Base-by-base conservation (phyloP, 2,113 vertebrate genomes). In the Brachionichthys hirsutus region DNA sequence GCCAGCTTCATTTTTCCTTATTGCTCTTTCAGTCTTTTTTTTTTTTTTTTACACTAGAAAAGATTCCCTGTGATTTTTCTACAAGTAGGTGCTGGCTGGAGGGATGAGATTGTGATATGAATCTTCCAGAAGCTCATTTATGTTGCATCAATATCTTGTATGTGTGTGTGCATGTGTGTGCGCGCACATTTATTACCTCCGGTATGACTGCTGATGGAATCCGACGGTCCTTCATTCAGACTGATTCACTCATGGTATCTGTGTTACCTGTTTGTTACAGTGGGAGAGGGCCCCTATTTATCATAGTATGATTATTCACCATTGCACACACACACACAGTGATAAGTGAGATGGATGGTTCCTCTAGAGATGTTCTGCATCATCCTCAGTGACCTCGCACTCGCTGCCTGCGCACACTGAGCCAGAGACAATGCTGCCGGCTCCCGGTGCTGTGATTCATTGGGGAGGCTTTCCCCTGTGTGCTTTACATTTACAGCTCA, bases 321-420 rank as follows among this genome's bases (percentile, higher is more conserved):
- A 52, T 77, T 81, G 72, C 83, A 84, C 80, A 63, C n/a, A n/a
- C n/a, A n/a, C n/a, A n/a, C 78, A 40, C 67, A 71, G 71, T 82
- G 86, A 90, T 89, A 86, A 89, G 83, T 86, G 85, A 89, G 88
- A 90, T 81, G 80, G 79, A 88, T 89, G 80, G 52, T 54, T 73
- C 55, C 65, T 58, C 52, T 74, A 35, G 68, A 73, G 67, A 64
- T 67, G 69, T 68, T 70, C 70, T 47, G 75, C 79, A 52, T 84
- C 68, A 73, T 71, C 67, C 78, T 67, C 63, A 69, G 62, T 89
- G 87, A 90, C 90, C 89, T 90, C 90, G 87, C 65, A 62, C 57
- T 63, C 30, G 18, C 58, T 61, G 63, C 68, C 55, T 62, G 44
- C 76, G 76, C 74, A 61, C 43, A 63, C 67, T 34, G 71, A 78